Evolutionary conservation across 2,113 vertebrate genomes (phyloP), one percentile per base, ranked within the genome.

Genomic region (Pteropus alecto): DNA sequence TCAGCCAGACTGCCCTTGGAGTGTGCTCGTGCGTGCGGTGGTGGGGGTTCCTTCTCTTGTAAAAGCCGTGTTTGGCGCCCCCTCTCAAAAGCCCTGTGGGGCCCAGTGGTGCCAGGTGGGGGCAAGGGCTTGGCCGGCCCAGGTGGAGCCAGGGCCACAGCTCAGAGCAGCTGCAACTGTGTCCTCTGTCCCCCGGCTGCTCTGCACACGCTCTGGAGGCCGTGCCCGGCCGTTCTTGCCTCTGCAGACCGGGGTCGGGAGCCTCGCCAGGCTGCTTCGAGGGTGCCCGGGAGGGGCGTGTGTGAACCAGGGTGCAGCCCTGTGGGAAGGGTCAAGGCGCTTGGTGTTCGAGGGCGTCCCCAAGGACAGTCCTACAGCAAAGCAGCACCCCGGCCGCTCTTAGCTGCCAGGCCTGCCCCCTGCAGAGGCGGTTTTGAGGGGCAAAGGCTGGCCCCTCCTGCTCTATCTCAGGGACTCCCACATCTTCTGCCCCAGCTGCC

Each of bases 21-120:
- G 35, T 24, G 19, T 18, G 3, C 1, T 19, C 1, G 3, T 1
- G 4, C 24, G 43, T 33, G n/a, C 2, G 14, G 1, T 28, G 21
- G 26, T 38, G 12, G 24, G 16, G 12, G 26, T 43, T 38, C 67
- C 30, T 33, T 38, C 14, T 54, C 43, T 28, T 15, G 6, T 93
- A 46, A 70, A 28, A 38, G 22, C 54, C 78, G 61, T 4, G 1
- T 43, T 30, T 91, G 79, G 22, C 41, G 3, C 65, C 65, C 43
- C 1, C 1, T 43, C 63, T 43, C 60, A 22, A 51, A 30, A 24
- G 48, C 3, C 76, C 38, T 41, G 48, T 11, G 0, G 14, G 35
- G 22, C 41, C 19, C 0, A 0, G 13, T 48, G 79, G 61, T 35
- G n/a, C 24, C 54, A n/a, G 60, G 28, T 51, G 0, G 16, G 33